Percentiles rank a stretch among this genome's conserved stretches.
phyloP scores from a whole-genome alignment of 1,140 invertebrate genomes.

The Monochamus saltuarius region DNA sequence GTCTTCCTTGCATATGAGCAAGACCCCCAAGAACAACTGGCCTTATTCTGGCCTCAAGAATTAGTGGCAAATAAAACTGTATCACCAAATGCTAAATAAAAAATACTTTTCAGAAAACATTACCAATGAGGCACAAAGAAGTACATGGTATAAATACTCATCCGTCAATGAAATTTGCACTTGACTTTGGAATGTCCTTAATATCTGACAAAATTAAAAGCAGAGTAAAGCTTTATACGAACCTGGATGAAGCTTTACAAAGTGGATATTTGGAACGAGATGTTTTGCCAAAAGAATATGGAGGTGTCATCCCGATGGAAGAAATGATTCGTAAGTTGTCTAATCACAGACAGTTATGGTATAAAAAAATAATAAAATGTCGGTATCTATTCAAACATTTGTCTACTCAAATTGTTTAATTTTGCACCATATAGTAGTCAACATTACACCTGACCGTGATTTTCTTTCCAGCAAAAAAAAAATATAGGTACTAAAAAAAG shows the following conservation, averaged over 20 bases:
- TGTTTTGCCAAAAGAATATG: slow-evolving; percentile 78
- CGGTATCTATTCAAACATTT: no score
- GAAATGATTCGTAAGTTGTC: slow-evolving; percentile 73
- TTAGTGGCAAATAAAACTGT: not conserved
- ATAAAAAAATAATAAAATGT: no score
- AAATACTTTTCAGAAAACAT: slow-evolving; percentile 62
- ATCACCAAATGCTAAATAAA: not conserved
- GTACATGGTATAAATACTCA: slow-evolving; percentile 78
- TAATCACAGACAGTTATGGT: no score
- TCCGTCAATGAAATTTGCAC: slow-evolving; percentile 72
- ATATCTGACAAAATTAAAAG: slow-evolving; percentile 81
- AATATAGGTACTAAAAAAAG: no score
- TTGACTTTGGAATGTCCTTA: slow-evolving; percentile 78
- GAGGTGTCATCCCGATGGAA: slow-evolving; percentile 75
- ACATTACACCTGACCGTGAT: no score
- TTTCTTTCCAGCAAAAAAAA: no score
- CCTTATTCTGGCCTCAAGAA: not conserved
- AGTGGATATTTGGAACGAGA: slow-evolving; percentile 60
- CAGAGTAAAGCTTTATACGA: slow-evolving; percentile 69
- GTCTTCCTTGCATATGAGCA: no score
- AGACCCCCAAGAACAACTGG: no score
- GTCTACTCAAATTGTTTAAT: no score
- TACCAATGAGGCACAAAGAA: slow-evolving; percentile 83
- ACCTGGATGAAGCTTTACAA: slow-evolving; percentile 59
- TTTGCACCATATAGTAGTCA: no score